Evolutionary conservation across 2,113 vertebrate species (phyloP), one percentile per base, ranked within the genome.

Genomic region (Chiloscyllium plagiosum): DNA sequence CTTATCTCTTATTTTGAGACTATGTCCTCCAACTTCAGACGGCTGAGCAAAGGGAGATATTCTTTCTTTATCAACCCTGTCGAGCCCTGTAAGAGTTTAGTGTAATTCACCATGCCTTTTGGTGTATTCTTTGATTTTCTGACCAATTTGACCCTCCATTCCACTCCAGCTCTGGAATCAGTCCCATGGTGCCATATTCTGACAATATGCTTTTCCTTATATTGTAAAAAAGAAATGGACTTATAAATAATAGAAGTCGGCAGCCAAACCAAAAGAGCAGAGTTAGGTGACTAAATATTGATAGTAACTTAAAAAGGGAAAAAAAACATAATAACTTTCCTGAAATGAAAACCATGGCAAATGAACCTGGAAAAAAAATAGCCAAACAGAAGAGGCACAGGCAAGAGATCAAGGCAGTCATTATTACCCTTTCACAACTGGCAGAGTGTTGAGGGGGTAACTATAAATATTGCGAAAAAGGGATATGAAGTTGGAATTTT

Each of bases 181-280:
- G 56, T 61, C 56, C 56, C 61, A 66, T 4, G 12, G 20, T 61
- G 6, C 89, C n/a, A n/a, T 68, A 19, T 42, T 65, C 66, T 93
- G 37, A 24, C 37, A 68, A 33, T 37, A 66, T 66, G 19, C 29
- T 66, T 33, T 61, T 68, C 15, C 29, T 93, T 17, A 66, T 24
- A 93, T 93, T 68, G 89, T 93, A 10, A 93, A 92, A 61, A 93
- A 93, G 87, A 93, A 68, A 66, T 93, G 33, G 56, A 93, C 66
- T 37, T 93, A 66, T 93, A 93, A 93, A 66, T 93, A 93, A 68
- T 68, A 93, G 19, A 65, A 93, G 89, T 1, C 89, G 66, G 65
- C 89, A 68, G 89, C 37, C 66, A 5, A 93, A n/a, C n/a, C 65
- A 47, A 93, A 92, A 37, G 33, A 47, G 42, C 42, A 56, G 56